These are phyloP conservation scores for Rutpela maculata DNA, from an alignment of 2,888 invertebrate genomes.

Conservation along the genomic window DNA sequence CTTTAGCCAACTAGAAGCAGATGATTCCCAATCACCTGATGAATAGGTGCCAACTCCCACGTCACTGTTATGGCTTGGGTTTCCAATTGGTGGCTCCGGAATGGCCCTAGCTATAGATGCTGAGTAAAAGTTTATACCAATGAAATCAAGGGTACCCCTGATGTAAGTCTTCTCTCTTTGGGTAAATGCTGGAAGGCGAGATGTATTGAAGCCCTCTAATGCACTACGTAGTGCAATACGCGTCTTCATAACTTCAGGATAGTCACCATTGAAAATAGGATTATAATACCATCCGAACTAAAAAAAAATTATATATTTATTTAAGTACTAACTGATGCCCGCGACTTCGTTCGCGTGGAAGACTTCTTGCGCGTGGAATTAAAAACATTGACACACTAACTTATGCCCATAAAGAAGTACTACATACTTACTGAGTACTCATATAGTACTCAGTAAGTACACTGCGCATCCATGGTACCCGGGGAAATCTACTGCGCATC, in stretches of 20 bases:
- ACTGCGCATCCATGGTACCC: too few relatives aligned
- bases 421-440: too few relatives aligned
- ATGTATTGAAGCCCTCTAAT: conserved; percentile 77
- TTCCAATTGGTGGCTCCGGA: conserved; percentile 25
- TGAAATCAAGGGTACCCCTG: conserved; percentile 81
- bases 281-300: conserved; percentile 68
- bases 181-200: conserved; percentile 80
- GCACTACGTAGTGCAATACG: conserved; percentile 77
- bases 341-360: too few relatives aligned
- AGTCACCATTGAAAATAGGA: conserved; percentile 82
- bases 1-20: conserved; percentile 40
- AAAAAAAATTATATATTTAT: conserved; percentile 8
- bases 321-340: too few relatives aligned
- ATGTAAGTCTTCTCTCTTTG: conserved; percentile 78
- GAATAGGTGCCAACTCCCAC: neutral
- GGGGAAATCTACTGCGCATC: too few relatives aligned
- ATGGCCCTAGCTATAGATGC: conserved; percentile 73
- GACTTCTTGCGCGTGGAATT: too few relatives aligned
- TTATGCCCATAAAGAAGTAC: too few relatives aligned
- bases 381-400: too few relatives aligned
- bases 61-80: neutral
- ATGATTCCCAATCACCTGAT: conserved; percentile 12
- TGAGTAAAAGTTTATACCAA: conserved; percentile 86
- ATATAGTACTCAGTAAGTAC: too few relatives aligned
- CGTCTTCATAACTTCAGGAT: conserved; percentile 80